Conservation (phyloP, 2,888 invertebrate genomes). For the Dicyrtoma fusca region DNA sequence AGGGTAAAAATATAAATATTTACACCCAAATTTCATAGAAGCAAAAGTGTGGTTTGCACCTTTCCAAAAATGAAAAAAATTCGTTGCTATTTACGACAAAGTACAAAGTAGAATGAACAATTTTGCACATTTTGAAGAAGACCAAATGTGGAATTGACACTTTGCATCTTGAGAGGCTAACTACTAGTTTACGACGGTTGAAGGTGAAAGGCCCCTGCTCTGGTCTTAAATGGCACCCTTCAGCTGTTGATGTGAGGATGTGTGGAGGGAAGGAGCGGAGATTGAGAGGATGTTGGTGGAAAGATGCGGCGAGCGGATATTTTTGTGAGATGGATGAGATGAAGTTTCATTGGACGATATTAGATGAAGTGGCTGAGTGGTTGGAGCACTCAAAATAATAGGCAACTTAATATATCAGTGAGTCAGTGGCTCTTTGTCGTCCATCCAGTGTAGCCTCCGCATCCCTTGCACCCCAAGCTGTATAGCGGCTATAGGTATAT, state of each 20-base stretch:
- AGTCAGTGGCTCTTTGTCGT: slow-evolving; percentile 3
- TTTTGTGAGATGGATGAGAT: slow-evolving; percentile 25
- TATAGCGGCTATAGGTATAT: too few species aligned
- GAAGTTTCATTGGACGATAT: slow-evolving; percentile 10
- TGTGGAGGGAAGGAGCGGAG: neutral
- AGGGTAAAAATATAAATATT: too few species aligned
- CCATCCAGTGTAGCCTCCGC: neutral
- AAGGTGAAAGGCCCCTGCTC: neutral
- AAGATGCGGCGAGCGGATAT: slow-evolving; percentile 2
- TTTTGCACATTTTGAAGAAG: too few species aligned
- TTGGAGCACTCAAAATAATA: slow-evolving; percentile 21
- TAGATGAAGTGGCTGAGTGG: slow-evolving; percentile 24
- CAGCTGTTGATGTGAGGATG: neutral
- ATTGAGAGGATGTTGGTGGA: neutral
- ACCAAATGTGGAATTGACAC: too few species aligned
- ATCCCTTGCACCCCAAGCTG: too few species aligned
- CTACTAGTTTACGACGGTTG: neutral
- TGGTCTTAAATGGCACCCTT: too few species aligned
- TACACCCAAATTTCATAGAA: too few species aligned
- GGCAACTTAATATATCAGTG: slow-evolving; percentile 17
- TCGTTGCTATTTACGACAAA: too few species aligned
- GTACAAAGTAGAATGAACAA: too few species aligned
- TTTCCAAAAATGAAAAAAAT: too few species aligned
- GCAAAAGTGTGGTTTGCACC: too few species aligned
- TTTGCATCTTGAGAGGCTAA: neutral